Conservation (phyloP, 2,797 vertebrate species). For the Rhabdophis nuchalis region DNA sequence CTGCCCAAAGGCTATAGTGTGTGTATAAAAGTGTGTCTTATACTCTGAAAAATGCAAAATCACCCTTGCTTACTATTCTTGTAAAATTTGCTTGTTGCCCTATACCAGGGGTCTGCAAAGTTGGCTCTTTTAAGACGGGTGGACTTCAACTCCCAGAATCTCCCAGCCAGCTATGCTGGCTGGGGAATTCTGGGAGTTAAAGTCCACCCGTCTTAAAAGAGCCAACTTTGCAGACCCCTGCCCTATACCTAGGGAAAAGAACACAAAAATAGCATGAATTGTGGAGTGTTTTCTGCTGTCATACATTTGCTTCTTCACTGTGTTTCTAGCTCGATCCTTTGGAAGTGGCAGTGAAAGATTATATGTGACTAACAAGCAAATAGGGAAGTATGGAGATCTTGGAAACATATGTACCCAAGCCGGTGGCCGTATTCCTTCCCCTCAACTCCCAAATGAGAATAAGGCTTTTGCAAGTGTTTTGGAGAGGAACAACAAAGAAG, state of each 20-base stretch:
- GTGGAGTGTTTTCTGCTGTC: not conserved
- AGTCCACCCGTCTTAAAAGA: too few relatives aligned
- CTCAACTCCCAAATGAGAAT: not conserved
- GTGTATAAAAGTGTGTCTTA: too few relatives aligned
- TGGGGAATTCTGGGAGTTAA: too few relatives aligned
- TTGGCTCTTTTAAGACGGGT: too few relatives aligned
- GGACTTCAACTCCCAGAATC: too few relatives aligned
- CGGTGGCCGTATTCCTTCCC: slow-evolving; percentile 17
- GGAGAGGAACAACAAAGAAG: not conserved
- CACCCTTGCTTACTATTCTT: not conserved
- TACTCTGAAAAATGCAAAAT: not conserved
- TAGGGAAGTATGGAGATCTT: not conserved
- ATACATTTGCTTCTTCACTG: not conserved
- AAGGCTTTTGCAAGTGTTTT: not conserved
- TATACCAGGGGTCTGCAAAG: too few relatives aligned
- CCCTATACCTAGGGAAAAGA: not conserved
- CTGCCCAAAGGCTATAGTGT: too few relatives aligned
- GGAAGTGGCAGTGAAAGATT: slow-evolving; percentile 18
- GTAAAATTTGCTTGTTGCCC: too few relatives aligned
- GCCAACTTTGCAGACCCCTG: too few relatives aligned
- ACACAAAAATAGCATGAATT: not conserved
- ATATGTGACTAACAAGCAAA: not conserved
- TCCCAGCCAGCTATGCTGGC: too few relatives aligned
- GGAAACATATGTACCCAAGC: not conserved
- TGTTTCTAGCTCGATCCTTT: slow-evolving; percentile 38